These are phyloP conservation scores for Protobothrops mucrosquamatus DNA, from an alignment of 2,113 vertebrate genomes.

Conservation along the genomic window DNA sequence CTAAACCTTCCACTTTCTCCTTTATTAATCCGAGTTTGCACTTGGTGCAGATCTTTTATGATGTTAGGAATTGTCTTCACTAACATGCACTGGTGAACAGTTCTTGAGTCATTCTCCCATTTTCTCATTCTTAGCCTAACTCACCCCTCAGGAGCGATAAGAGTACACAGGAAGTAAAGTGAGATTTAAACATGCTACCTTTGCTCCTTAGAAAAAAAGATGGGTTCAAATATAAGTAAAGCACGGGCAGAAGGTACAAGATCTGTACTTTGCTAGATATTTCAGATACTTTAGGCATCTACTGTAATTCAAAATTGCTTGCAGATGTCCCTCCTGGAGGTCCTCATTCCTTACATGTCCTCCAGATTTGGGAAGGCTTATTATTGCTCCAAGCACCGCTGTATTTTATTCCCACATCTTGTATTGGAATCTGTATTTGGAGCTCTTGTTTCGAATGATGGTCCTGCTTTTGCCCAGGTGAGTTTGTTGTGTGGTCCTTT, in stretches of 20 bases:
- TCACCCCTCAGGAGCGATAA: background rate
- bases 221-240: background rate
- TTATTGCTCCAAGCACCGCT: background rate
- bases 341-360: background rate
- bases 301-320: background rate
- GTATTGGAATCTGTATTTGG: background rate
- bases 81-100: background rate
- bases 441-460: background rate
- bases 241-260: background rate
- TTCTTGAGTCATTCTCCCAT: background rate
- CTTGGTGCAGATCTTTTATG: background rate
- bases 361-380: background rate
- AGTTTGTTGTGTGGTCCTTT: background rate
- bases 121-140: background rate
- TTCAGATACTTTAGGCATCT: background rate
- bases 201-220: background rate
- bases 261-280: background rate
- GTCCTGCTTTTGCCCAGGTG: background rate
- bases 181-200: background rate
- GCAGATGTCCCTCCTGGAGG: background rate
- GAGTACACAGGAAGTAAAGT: background rate
- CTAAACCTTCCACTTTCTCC: background rate
- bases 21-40: background rate
- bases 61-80: background rate
- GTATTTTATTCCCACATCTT: background rate